Conservation (phyloP, 2,797 vertebrate genomes). For the Dipus sagitta region DNA sequence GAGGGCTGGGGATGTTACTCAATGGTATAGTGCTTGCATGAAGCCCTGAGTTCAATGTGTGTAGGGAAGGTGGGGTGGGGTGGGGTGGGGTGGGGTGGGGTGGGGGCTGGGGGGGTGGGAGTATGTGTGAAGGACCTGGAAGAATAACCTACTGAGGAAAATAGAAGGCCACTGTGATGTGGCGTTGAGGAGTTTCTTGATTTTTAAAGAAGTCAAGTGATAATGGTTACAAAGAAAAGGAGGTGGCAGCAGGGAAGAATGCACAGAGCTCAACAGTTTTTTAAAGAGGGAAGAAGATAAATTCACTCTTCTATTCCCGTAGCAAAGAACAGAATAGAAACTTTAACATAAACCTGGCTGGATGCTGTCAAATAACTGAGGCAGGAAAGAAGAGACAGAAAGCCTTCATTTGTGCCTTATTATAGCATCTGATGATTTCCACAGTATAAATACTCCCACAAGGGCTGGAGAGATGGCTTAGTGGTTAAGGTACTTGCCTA, state of each 20-base stretch:
- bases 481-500: no score
- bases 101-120: neutral
- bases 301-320: slow-evolving; percentile 10
- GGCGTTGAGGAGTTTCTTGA: neutral
- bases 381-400: neutral
- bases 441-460: neutral
- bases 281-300: neutral
- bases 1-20: neutral
- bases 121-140: neutral
- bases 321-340: slow-evolving; percentile 1
- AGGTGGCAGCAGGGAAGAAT: neutral
- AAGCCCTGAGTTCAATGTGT: neutral
- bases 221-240: slow-evolving; percentile 3
- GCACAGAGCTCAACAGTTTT: neutral
- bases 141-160: slow-evolving; percentile 30
- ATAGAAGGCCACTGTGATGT: neutral
- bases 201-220: neutral
- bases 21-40: neutral
- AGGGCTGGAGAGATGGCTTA: neutral
- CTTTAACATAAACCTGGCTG: neutral
- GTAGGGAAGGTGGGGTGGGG: no score
- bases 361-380: neutral
- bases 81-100: neutral
- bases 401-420: neutral
- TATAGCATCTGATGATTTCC: slow-evolving; percentile 36